Evolutionary conservation across 2,888 invertebrate genomes (phyloP).

Genomic region (Magallana nippona): DNA sequence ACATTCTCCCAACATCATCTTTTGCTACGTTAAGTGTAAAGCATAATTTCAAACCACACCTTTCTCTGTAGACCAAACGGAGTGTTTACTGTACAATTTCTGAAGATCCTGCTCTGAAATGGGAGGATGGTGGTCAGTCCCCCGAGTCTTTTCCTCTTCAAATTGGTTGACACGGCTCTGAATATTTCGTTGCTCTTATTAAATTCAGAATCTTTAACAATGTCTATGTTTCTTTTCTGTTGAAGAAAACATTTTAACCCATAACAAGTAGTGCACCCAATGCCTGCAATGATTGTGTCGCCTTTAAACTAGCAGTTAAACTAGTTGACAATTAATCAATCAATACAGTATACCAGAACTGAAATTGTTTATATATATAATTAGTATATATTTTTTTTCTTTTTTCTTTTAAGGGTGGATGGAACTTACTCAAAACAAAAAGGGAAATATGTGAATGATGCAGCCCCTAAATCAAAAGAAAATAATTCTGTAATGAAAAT

Average conservation of each 20-base stretch:
- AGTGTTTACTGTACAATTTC: not conserved
- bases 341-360: too few relatives aligned
- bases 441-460: conserved; percentile 9
- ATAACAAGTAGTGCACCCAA: too few relatives aligned
- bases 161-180: not conserved
- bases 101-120: not conserved
- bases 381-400: too few relatives aligned
- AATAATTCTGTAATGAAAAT: conserved; percentile 2
- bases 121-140: not conserved
- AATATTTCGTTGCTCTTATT: not conserved
- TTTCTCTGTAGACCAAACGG: not conserved
- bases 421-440: conserved; percentile 7
- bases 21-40: not conserved
- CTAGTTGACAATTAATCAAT: too few relatives aligned
- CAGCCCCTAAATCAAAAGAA: not conserved
- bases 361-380: too few relatives aligned
- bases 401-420: conserved; percentile 10
- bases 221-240: conserved; percentile 2
- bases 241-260: conserved; percentile 10
- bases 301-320: too few relatives aligned
- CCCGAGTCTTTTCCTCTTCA: not conserved
- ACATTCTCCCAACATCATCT: not conserved
- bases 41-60: not conserved
- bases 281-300: too few relatives aligned
- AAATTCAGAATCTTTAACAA: too few relatives aligned